phyloP scores from a whole-genome alignment of 1,140 invertebrate species.

The Phymastichus coffea region DNA sequence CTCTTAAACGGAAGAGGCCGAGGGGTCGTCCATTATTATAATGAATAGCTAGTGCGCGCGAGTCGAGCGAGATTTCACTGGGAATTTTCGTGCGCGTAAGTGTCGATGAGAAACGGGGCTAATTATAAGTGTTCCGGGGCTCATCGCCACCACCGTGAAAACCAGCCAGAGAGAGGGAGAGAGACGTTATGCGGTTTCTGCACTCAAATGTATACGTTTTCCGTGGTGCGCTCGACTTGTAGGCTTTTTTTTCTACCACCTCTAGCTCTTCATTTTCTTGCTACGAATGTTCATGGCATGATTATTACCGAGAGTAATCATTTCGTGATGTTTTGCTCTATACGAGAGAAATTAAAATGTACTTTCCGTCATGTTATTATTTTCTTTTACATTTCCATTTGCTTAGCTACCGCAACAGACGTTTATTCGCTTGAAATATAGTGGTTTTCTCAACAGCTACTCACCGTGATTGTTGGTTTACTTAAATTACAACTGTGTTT shows the following conservation, averaged over 20 bases:
- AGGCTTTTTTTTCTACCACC: not conserved
- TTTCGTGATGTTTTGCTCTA: no score
- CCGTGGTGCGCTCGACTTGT: not conserved
- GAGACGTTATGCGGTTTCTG: not conserved
- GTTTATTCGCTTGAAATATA: no score
- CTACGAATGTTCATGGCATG: not conserved
- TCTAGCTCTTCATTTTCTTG: not conserved
- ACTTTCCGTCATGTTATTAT: no score
- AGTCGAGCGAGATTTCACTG: not conserved
- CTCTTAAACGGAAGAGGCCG: not conserved
- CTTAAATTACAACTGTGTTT: no score
- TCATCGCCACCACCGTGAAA: no score
- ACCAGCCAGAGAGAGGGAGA: not conserved
- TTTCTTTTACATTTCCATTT: no score
- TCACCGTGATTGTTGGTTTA: no score
- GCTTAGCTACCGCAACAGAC: no score
- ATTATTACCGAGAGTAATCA: no score
- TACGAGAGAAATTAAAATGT: no score
- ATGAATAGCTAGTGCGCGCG: not conserved
- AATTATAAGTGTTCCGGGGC: no score
- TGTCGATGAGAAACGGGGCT: not conserved
- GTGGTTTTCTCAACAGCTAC: no score
- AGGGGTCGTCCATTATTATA: not conserved
- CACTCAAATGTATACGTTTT: not conserved
- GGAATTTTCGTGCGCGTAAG: not conserved